Evolutionary conservation across 2,113 vertebrate species (phyloP).

Genomic region (Sinocyclocheilus anshuiensis): DNA sequence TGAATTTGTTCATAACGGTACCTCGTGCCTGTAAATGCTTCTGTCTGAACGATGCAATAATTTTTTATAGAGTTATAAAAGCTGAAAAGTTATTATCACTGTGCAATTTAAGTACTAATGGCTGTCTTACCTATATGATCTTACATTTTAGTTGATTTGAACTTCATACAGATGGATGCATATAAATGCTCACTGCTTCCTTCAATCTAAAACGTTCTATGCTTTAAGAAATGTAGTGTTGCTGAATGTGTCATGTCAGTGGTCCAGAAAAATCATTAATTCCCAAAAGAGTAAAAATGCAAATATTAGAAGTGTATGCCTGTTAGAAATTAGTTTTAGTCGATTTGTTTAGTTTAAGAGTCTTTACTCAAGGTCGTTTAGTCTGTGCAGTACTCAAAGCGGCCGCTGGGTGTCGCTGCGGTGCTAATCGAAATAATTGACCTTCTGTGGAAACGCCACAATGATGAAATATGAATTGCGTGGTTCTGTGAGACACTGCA

Average conservation of each 20-base stretch:
- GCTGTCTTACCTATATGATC: not conserved
- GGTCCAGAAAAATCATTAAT: not conserved
- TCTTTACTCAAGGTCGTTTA: constrained; percentile 40
- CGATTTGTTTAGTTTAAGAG: not conserved
- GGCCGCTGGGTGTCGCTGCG: constrained; percentile 72
- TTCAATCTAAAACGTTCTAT: not conserved
- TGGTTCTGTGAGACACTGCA: no score
- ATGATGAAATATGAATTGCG: no score
- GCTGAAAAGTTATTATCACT: not conserved
- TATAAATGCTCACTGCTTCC: not conserved
- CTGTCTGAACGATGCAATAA: not conserved
- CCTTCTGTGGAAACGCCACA: not conserved
- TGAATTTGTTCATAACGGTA: constrained; percentile 55
- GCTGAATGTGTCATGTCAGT: not conserved
- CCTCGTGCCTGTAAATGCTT: constrained; percentile 22
- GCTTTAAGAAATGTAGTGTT: not conserved
- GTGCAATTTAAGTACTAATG: not conserved
- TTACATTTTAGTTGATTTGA: not conserved
- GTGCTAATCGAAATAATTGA: constrained; percentile 32
- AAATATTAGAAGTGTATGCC: not conserved
- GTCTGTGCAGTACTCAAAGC: not conserved
- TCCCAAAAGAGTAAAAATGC: not conserved
- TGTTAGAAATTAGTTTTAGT: not conserved
- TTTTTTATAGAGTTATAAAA: not conserved
- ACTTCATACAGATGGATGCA: not conserved